Base-by-base conservation (phyloP, 2,797 vertebrate species). In the Sciaenops ocellatus region DNA sequence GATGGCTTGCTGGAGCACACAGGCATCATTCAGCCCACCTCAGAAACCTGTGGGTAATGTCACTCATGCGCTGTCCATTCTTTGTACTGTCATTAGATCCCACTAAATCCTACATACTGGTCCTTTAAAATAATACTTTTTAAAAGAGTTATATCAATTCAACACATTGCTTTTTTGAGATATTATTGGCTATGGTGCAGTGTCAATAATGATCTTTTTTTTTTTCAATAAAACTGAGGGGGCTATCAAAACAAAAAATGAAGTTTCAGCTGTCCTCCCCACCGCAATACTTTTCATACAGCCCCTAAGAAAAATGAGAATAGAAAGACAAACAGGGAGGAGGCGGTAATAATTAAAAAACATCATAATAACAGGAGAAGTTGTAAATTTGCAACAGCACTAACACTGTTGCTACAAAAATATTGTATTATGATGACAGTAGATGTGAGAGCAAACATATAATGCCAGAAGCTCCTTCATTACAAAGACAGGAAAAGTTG, bases 401-500 rank as follows among this genome's bases (percentile, higher is more conserved):
- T 55, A 73, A 80, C 84, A 54, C 85, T 80, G 71, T 76, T 85
- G 90, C 80, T 79, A 86, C 51, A 82, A 80, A 89, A 89, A 89
- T 73, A 88, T 85, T 79, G 84, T 80, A 87, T 86, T 74, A 80
- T 70, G 85, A 88, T 94, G 94, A 93, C 92, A 94, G 87, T 87
- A 93, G 90, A 93, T 91, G 87, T 91, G 77, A 93, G 92, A 87
- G 84, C 87, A 88, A 93, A 93, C 87, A 91, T 86, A 90, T 88
- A 93, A 94, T 90, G 92, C 89, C 90, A 92, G 90, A 89, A 92
- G 90, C 88, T 91, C 85, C 89, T 94, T 92, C 79, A 92, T 93
- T 94, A 91, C 90, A 95, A 91, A 93, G 91, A 90, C 63, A 82
- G 87, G 76, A 90, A 83, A 91, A 89, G 92, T 93, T 95, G 90